Evolutionary conservation across 2,797 vertebrate species (phyloP).

Genomic region (Gallinago stenura): DNA sequence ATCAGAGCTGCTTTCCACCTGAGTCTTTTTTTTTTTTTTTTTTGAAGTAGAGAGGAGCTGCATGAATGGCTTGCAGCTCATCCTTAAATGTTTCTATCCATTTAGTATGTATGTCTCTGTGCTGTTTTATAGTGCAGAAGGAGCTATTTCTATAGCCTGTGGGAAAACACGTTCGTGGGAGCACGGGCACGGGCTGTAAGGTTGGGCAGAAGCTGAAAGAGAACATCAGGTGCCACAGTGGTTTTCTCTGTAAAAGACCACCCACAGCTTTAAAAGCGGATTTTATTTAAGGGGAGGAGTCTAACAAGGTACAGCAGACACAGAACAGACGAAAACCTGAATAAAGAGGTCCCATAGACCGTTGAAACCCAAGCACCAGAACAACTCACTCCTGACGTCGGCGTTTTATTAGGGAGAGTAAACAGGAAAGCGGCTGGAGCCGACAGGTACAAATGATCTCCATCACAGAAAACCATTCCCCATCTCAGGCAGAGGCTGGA

Average conservation of each 20-base stretch:
- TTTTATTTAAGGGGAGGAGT: neutral
- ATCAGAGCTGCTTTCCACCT: neutral
- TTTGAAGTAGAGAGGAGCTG: neutral
- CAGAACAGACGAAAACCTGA: neutral
- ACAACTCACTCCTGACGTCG: neutral
- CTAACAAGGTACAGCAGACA: neutral
- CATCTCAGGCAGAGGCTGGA: neutral
- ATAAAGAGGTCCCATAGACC: neutral
- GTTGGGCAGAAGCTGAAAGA: neutral
- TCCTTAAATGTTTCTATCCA: neutral
- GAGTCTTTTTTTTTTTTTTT: neutral
- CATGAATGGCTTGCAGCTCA: neutral
- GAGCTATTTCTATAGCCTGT: neutral
- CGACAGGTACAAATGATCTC: neutral
- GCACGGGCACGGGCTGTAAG: fast-evolving
- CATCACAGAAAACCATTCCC: neutral
- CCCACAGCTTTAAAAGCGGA: neutral
- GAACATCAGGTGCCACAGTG: neutral
- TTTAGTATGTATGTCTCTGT: neutral
- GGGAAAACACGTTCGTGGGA: neutral
- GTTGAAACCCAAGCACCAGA: neutral
- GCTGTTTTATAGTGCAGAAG: neutral
- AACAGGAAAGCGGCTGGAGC: neutral
- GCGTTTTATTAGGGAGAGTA: neutral
- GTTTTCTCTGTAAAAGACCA: neutral